Percentiles rank a stretch among this genome's conserved stretches.
phyloP scores from a whole-genome alignment of 2,888 invertebrate species.

The Cheilosia impressa region DNA sequence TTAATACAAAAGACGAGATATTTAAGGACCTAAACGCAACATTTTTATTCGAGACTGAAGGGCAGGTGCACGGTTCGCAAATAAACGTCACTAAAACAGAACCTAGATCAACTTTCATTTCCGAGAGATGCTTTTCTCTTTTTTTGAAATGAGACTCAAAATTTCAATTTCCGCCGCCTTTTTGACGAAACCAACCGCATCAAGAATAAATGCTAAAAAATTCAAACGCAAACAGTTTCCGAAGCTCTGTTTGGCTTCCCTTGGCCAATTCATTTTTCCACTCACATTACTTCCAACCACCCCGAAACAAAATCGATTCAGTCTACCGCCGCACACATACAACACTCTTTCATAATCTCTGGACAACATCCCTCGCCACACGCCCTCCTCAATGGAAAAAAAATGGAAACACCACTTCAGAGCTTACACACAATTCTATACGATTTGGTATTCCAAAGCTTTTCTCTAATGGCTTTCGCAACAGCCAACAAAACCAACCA shows the following conservation, averaged over 20 bases:
- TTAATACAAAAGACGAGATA: too few species aligned
- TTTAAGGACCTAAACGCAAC: too few species aligned
- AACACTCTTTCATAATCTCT: conserved; percentile 5
- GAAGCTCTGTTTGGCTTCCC: background rate
- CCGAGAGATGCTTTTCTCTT: too few species aligned
- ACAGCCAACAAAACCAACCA: conserved; percentile 30
- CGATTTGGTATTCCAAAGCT: conserved; percentile 34
- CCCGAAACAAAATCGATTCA: conserved; percentile 64
- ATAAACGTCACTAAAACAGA: too few species aligned
- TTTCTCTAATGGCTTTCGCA: conserved; percentile 17
- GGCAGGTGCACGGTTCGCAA: too few species aligned
- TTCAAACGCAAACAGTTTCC: conserved; percentile 33
- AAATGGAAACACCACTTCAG: conserved; percentile 7
- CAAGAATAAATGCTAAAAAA: too few species aligned
- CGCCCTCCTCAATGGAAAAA: conserved; percentile 34
- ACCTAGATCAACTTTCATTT: too few species aligned
- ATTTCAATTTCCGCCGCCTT: too few species aligned
- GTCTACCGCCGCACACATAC: conserved; percentile 22
- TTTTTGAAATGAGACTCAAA: too few species aligned
- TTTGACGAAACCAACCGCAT: too few species aligned
- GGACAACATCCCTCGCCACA: conserved; percentile 17
- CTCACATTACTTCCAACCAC: conserved; percentile 30
- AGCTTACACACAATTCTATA: conserved; percentile 34
- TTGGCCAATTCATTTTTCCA: background rate
- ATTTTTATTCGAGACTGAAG: too few species aligned